Evolutionary conservation across 2,888 invertebrate species (phyloP).

Genomic region (Pristionchus fissidentatus): DNA sequence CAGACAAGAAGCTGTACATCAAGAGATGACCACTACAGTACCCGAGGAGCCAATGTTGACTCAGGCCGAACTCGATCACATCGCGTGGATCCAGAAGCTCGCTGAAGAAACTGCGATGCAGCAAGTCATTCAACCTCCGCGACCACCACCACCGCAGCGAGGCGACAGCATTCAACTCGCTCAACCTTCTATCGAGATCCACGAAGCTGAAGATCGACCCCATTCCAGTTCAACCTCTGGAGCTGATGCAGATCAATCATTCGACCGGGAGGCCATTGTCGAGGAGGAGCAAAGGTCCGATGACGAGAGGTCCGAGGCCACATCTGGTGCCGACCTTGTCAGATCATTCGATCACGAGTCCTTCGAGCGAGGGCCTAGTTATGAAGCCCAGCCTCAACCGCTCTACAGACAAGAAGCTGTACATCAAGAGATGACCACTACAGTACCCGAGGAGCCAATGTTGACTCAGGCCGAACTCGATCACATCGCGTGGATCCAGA

Average conservation of each 20-base stretch:
- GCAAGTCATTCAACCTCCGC: background rate
- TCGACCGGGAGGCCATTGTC: background rate
- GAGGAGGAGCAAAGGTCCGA: background rate
- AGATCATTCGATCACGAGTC: background rate
- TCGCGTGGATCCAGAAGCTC: background rate
- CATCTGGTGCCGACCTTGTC: background rate
- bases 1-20: background rate
- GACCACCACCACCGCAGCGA: background rate
- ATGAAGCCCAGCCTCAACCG: background rate
- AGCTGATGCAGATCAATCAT: background rate
- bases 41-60: background rate
- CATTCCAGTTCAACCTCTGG: conserved; percentile 1
- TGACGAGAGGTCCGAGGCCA: background rate
- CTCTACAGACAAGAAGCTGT: background rate
- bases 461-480: conserved; percentile 53
- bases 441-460: conserved; percentile 28
- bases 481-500: conserved; percentile 51
- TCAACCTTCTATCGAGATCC: background rate
- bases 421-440: background rate
- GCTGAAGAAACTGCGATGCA: background rate
- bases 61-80: background rate
- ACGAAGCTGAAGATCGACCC: background rate
- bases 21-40: background rate
- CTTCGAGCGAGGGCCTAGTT: background rate
- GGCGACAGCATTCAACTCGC: background rate